Conservation (phyloP, 2,888 invertebrate species). For the Arge pagana region DNA sequence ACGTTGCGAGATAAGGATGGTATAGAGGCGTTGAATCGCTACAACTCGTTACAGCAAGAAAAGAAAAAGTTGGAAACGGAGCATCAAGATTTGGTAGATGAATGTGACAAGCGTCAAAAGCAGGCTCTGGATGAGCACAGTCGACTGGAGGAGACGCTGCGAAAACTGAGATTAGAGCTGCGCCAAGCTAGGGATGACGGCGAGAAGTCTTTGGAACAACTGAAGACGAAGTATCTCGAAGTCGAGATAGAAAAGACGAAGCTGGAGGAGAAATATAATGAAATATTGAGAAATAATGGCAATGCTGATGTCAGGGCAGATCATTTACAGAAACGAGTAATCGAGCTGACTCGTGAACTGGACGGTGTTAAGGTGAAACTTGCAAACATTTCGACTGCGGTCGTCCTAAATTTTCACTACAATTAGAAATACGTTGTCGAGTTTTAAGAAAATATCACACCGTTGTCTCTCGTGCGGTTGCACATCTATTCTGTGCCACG, state of each 20-base stretch:
- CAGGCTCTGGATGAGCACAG: conserved; percentile 43
- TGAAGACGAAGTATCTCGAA: conserved; percentile 47
- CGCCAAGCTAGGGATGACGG: conserved; percentile 43
- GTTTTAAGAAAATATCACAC: too few species aligned
- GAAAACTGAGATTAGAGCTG: conserved; percentile 42
- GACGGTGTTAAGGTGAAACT: conserved; percentile 41
- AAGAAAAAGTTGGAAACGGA: conserved; percentile 49
- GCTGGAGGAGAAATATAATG: conserved; percentile 45
- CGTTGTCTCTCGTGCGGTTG: not conserved
- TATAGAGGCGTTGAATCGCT: conserved; percentile 48
- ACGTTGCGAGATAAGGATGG: conserved; percentile 50
- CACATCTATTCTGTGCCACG: too few species aligned
- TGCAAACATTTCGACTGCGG: not conserved
- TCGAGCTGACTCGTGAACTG: conserved; percentile 47
- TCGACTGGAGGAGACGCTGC: conserved; percentile 40
- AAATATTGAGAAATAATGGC: conserved; percentile 37
- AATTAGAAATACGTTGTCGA: too few species aligned
- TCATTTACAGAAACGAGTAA: conserved; percentile 46
- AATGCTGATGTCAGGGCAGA: conserved; percentile 40
- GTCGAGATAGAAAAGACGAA: conserved; percentile 43
- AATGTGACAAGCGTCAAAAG: conserved; percentile 46
- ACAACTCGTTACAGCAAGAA: conserved; percentile 50
- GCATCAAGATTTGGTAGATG: conserved; percentile 48
- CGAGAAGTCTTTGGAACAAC: conserved; percentile 41
- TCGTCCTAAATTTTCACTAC: not conserved